These are phyloP conservation scores for Scarus forsteni DNA, from an alignment of 2,797 vertebrate species.

Conservation along the genomic window DNA sequence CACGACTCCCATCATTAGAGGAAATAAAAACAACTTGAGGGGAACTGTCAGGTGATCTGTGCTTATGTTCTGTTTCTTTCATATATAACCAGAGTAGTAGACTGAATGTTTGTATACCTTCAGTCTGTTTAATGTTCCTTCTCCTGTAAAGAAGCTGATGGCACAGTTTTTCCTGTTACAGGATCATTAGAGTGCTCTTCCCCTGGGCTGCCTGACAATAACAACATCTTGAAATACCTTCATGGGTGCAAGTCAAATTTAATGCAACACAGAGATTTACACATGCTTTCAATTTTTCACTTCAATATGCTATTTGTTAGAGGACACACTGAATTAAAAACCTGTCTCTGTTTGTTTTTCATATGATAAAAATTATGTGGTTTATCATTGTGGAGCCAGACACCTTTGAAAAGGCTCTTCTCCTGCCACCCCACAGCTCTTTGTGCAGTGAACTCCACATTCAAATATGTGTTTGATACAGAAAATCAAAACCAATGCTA, in stretches of 20 bases:
- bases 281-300: conserved; percentile 19
- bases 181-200: conserved; percentile 72
- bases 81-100: conserved; percentile 53
- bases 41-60: conserved; percentile 44
- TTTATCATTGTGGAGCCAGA: conserved; percentile 6
- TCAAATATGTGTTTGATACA: too few species aligned
- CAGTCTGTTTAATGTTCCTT: conserved; percentile 55
- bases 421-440: conserved; percentile 40
- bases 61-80: conserved; percentile 29
- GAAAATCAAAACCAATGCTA: too few species aligned
- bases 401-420: too few species aligned
- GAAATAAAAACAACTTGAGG: conserved; percentile 60
- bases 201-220: conserved; percentile 70
- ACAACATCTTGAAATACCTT: conserved; percentile 75
- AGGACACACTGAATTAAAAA: too few species aligned
- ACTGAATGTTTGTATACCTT: conserved; percentile 53
- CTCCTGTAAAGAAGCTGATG: conserved; percentile 70
- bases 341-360: not conserved
- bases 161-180: conserved; percentile 68
- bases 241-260: conserved; percentile 70
- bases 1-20: not conserved
- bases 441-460: not conserved
- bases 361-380: conserved; percentile 55
- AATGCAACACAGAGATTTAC: conserved; percentile 55
- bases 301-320: too few species aligned